A percentile compares a stretch with the other conserved stretches of the same genome.
phyloP scores from a whole-genome alignment of 1,140 invertebrate species.

The Hypsibius dujardini region DNA sequence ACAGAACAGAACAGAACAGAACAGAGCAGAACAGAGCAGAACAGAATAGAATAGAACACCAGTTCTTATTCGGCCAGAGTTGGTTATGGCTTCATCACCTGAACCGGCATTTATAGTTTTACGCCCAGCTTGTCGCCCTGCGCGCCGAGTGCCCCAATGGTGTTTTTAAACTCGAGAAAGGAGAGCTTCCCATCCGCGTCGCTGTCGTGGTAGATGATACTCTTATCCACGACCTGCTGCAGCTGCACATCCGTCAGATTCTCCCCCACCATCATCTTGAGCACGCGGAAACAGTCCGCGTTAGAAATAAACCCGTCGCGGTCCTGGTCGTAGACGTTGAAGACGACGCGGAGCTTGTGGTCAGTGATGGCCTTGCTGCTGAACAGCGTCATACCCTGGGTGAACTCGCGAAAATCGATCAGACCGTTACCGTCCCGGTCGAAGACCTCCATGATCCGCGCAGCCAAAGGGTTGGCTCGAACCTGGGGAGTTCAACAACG shows the following conservation, averaged over 20 bases:
- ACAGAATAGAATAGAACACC: too few species aligned
- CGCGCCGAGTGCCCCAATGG: not conserved
- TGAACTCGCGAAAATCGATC: conserved; percentile 12
- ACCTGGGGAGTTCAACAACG: too few species aligned
- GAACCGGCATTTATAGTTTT: too few species aligned
- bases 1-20: too few species aligned
- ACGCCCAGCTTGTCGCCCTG: not conserved
- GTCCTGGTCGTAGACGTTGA: conserved; percentile 8
- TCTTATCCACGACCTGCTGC: conserved; percentile 9
- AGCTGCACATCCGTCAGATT: conserved; percentile 6
- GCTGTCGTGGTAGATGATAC: conserved; percentile 5
- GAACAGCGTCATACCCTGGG: conserved; percentile 12
- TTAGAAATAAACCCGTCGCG: conserved; percentile 13
- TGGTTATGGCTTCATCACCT: too few species aligned
- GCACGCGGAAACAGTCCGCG: conserved; percentile 8
- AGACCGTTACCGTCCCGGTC: conserved; percentile 2
- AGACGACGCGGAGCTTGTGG: not conserved
- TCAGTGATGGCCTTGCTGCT: conserved; percentile 14
- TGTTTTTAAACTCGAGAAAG: conserved; percentile 1
- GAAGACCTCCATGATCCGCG: conserved; percentile 3
- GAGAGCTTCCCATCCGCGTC: not conserved
- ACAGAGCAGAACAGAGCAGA: too few species aligned
- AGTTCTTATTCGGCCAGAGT: too few species aligned
- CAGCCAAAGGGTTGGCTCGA: conserved; percentile 14
- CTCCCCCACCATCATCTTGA: conserved; percentile 9